Percentiles rank a stretch among this genome's conserved stretches.
phyloP scores from a whole-genome alignment of 2,888 invertebrate genomes.

The Mesorhabditis sp. region DNA sequence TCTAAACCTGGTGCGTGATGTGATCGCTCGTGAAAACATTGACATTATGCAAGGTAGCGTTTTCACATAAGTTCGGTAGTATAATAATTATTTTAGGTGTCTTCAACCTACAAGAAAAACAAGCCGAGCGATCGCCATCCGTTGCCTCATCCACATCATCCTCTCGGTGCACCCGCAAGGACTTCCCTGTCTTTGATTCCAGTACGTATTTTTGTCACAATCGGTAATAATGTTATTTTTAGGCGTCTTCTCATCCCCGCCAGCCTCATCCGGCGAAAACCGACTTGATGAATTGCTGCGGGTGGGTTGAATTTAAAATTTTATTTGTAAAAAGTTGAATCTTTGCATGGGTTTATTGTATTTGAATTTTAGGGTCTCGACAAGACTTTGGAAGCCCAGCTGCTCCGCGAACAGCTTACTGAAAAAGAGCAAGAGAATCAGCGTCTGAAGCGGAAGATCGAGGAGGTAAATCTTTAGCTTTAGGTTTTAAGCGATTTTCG shows the following conservation, averaged over 20 bases:
- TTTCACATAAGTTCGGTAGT: not conserved
- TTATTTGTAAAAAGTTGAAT: not conserved
- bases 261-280: constrained; percentile 2
- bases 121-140: not conserved
- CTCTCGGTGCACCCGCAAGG: not conserved
- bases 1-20: constrained; percentile 2
- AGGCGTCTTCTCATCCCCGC: not conserved
- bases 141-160: not conserved
- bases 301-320: not conserved
- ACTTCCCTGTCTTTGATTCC: not conserved
- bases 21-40: not conserved
- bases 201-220: not conserved
- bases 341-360: not conserved
- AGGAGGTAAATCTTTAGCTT: constrained; percentile 9
- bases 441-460: constrained; percentile 15
- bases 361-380: constrained; percentile 13
- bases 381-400: constrained; percentile 15
- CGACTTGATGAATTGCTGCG: constrained; percentile 1
- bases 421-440: constrained; percentile 17
- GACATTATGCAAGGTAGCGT: not conserved
- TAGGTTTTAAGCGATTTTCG: not conserved
- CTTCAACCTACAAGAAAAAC: not conserved
- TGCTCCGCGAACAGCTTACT: constrained; percentile 11
- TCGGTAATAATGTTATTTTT: not conserved
- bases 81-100: not conserved